These are phyloP conservation scores for Osedax frankpressi DNA, from an alignment of 2,888 invertebrate species.

Conservation along the genomic window DNA sequence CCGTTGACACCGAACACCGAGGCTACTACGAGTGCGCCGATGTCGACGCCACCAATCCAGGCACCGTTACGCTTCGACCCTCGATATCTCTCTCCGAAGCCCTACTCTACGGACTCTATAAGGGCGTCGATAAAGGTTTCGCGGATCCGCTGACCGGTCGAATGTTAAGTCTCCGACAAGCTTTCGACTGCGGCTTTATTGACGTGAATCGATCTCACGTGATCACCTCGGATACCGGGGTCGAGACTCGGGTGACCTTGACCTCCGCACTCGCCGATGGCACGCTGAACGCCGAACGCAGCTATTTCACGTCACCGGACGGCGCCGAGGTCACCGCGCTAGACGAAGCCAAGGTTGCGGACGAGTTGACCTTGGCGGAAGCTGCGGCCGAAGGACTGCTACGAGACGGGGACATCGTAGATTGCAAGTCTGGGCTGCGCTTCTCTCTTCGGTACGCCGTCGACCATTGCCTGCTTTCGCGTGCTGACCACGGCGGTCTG, in stretches of 20 bases:
- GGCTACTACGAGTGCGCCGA: constrained; percentile 35
- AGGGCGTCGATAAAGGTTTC: constrained; percentile 47
- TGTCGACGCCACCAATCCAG: constrained; percentile 24
- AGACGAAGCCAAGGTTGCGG: constrained; percentile 58
- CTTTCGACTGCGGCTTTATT: constrained; percentile 61
- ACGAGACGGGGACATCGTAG: constrained; percentile 33
- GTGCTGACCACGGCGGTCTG: not conserved
- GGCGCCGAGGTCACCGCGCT: constrained; percentile 61
- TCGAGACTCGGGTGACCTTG: constrained; percentile 62
- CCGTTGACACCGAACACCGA: constrained; percentile 22
- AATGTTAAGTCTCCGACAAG: constrained; percentile 49
- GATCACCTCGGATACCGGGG: constrained; percentile 42
- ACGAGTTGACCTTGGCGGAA: constrained; percentile 57
- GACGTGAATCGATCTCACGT: constrained; percentile 52
- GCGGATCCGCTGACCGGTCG: constrained; percentile 44
- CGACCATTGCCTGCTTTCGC: not conserved
- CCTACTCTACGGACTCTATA: constrained; percentile 44
- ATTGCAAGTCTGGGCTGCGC: not conserved
- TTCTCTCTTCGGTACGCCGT: not conserved
- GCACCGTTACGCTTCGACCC: not conserved
- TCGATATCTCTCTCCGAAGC: constrained; percentile 42
- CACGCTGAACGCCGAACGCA: constrained; percentile 62
- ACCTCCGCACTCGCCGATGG: constrained; percentile 80
- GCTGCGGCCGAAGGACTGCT: constrained; percentile 73
- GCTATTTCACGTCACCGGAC: constrained; percentile 64